These are phyloP conservation scores for Phyllotreta striolata DNA, from an alignment of 2,888 invertebrate species.

Conservation along the genomic window DNA sequence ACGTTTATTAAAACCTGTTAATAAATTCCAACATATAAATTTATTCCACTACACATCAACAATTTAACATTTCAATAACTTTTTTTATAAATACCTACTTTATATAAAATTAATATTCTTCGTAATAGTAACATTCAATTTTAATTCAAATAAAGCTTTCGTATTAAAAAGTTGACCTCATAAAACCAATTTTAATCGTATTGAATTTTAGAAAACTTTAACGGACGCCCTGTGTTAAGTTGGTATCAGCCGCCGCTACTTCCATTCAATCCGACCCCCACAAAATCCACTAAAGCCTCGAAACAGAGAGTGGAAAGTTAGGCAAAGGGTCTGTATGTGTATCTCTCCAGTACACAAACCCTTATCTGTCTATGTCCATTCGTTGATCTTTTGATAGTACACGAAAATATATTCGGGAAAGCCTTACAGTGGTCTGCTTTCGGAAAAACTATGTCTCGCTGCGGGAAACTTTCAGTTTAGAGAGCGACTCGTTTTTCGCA, in stretches of 20 bases:
- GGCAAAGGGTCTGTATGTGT: conserved; percentile 36
- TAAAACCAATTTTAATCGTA: no score
- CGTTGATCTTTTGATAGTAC: conserved; percentile 38
- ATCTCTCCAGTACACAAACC: conserved; percentile 35
- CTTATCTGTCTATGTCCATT: conserved; percentile 37
- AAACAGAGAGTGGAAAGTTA: conserved; percentile 31
- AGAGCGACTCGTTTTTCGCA: conserved; percentile 32
- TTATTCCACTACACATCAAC: background rate
- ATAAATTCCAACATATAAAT: conserved; percentile 3
- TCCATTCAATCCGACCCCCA: conserved; percentile 28
- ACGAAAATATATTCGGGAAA: conserved; percentile 38
- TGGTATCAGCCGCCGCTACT: conserved; percentile 23
- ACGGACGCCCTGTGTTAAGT: background rate
- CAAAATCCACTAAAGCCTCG: conserved; percentile 33
- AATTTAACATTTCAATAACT: no score
- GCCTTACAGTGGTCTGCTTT: conserved; percentile 33
- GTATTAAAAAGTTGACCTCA: no score
- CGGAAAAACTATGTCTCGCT: conserved; percentile 33
- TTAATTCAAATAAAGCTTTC: no score
- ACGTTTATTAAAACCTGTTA: conserved; percentile 3
- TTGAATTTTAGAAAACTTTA: background rate
- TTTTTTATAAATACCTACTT: no score
- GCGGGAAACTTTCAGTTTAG: conserved; percentile 30
- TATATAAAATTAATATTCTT: no score
- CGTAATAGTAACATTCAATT: no score